Base-by-base conservation (phyloP, 1,140 invertebrate genomes). In the Heliothis subflexa region DNA sequence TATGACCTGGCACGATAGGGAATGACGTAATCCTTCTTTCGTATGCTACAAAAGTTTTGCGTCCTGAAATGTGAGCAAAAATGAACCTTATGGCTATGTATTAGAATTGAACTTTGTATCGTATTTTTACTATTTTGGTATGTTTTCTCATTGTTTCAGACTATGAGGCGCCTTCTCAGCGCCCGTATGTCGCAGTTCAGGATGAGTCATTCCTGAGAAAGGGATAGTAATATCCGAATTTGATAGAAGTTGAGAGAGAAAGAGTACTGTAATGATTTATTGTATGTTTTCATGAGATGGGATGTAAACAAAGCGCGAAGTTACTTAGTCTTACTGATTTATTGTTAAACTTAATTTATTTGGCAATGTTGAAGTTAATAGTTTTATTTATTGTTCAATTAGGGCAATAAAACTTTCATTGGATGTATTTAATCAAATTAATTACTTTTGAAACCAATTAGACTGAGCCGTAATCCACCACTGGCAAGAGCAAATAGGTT, bases 111-210 rank as follows among this genome's bases (percentile, higher is more conserved):
- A 28, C 0, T 50, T 54, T 10, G 25, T 25, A 13, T 40, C 33
- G 33, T 40, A n/a, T 40, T 13, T 71, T 45, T 5, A 40, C n/a
- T 45, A 16, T 45, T 18, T 61, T 64, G 54, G 28, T 73, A 64
- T 72, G 66, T 13, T 49, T 16, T 7, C 33, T 13, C 21, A 57
- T 47, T 81, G 52, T 73, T 9, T 49, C 64, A 81, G 79, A 81
- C 79, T 62, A 9, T 7, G 16, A n/a, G 79, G 62, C 74, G 79
- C 79, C 71, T 74, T 10, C 59, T 68, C 45, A 76, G 79, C 79
- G 79, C 28, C 79, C 61, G 79, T 50, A 78, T 73, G 79, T 33
- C 79, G 79, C 54, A n/a, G 47, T 50, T 16, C 10, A 25, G n/a
- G 28, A 55, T 71, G 50, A 71, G 25, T 71, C 68, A 71, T 11